These are phyloP conservation scores for Rhyacophila brunnea DNA, from an alignment of 1,140 invertebrate species.

Conservation along the genomic window DNA sequence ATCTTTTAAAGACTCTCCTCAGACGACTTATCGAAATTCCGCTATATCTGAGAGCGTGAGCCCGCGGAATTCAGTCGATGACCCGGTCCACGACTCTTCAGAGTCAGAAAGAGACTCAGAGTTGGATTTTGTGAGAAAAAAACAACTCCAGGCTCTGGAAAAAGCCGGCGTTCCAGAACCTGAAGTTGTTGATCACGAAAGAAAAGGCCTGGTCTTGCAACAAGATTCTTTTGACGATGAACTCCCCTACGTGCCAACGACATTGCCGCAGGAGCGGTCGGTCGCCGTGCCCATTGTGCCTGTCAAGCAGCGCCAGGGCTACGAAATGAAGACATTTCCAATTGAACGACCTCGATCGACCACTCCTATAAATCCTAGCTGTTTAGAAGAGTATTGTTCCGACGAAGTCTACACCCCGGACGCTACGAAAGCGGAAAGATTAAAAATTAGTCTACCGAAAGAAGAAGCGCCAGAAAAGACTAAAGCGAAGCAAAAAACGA, in stretches of 20 bases:
- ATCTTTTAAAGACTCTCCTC: conserved; percentile 35
- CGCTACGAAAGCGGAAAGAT: conserved; percentile 55
- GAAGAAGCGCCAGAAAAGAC: conserved; percentile 44
- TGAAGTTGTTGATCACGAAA: conserved; percentile 59
- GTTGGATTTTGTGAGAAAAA: conserved; percentile 41
- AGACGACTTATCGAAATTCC: conserved; percentile 15
- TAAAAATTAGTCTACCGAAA: conserved; percentile 68
- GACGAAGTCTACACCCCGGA: conserved; percentile 47
- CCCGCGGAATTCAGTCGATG: conserved; percentile 41
- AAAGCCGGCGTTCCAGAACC: conserved; percentile 33
- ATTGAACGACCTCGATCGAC: conserved; percentile 84
- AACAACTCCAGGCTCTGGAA: conserved; percentile 33
- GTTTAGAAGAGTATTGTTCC: conserved; percentile 71
- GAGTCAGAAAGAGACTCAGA: conserved; percentile 75
- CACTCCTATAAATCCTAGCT: conserved; percentile 74
- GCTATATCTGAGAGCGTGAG: conserved; percentile 17
- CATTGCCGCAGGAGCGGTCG: conserved; percentile 77
- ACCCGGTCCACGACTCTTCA: conserved; percentile 68
- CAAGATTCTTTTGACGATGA: conserved; percentile 86
- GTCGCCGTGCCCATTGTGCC: conserved; percentile 78
- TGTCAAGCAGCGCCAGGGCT: conserved; percentile 69
- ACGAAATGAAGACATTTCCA: conserved; percentile 74
- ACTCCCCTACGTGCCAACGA: conserved; percentile 83
- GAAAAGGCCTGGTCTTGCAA: conserved; percentile 72
- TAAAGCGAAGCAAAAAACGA: conserved; percentile 40